Base-by-base conservation (phyloP, 92 coral and sea anemone species). In the Plumapathes pennacea region DNA sequence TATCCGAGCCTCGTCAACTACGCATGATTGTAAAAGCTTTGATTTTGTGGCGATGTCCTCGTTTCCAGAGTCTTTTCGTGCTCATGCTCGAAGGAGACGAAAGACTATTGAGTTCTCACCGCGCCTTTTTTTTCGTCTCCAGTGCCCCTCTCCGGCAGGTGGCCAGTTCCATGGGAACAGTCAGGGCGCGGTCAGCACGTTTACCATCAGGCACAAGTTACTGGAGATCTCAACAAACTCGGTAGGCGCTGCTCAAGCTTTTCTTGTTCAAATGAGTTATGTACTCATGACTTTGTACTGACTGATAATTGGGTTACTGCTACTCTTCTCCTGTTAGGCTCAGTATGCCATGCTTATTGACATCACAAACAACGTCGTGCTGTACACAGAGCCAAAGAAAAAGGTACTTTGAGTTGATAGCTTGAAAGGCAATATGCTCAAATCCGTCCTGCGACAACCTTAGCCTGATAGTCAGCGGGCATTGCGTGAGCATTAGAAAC, bases 351-450 rank as follows among this genome's bases (percentile, higher is more conserved):
- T 94, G 84, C 69, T 94, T 15, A 83, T 94, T 31, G 99, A 94
- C 53, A 94, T 94, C 37, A 89, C 77, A 17, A 88, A 90, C 53
- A 94, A 94, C 55, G 95, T 89, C 25, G 86, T 94, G 49, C 51
- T 94, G 71, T 94, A 88, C 74, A 94, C 99, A 30, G 99, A 94
- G 62, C 99, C 99, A 14, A 89, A 94, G 71, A 88, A 94, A 76
- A 94, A 94, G 96, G 99, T 88, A n/a, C n/a, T n/a, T n/a, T n/a
- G n/a, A n/a, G n/a, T n/a, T n/a, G n/a, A n/a, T n/a, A n/a, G n/a
- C n/a, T n/a, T n/a, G n/a, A n/a, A n/a, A n/a, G n/a, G n/a, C n/a
- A n/a, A n/a, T n/a, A n/a, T n/a, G n/a, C n/a, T n/a, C n/a, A n/a
- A n/a, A n/a, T n/a, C n/a, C n/a, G n/a, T n/a, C n/a, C n/a, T n/a